phyloP scores from a whole-genome alignment of 1,140 invertebrate species.

The Manduca sexta region DNA sequence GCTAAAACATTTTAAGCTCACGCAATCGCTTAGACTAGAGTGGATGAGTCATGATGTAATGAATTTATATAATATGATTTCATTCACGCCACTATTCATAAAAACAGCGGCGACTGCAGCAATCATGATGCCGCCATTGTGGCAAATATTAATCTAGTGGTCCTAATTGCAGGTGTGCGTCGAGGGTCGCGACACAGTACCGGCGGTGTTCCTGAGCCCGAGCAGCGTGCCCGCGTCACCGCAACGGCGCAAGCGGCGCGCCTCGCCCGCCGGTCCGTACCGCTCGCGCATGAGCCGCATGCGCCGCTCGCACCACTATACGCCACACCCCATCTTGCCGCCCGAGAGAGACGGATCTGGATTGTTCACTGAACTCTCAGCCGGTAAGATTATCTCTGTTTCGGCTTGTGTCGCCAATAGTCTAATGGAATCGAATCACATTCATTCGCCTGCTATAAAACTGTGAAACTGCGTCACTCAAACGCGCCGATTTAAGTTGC shows the following conservation, averaged over 20 bases:
- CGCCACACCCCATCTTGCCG: constrained; percentile 93
- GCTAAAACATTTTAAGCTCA: no score
- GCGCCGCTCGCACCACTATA: constrained; percentile 80
- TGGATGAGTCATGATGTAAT: no score
- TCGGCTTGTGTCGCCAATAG: no score
- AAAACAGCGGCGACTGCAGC: neutral
- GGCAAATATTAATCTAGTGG: no score
- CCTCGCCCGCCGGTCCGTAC: constrained; percentile 60
- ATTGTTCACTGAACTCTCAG: constrained; percentile 79
- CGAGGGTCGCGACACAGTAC: constrained; percentile 56
- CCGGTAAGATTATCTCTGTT: constrained; percentile 32
- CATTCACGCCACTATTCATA: no score
- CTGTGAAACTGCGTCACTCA: no score
- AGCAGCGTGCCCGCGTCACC: constrained; percentile 79
- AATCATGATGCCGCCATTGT: no score
- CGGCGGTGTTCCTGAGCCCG: constrained; percentile 85
- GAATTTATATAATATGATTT: no score
- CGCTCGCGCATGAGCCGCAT: constrained; percentile 63
- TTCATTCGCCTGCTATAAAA: no score
- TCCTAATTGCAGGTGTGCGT: constrained; percentile 59
- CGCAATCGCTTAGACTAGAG: no score
- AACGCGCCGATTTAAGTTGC: no score
- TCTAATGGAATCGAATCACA: no score
- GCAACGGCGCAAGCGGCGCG: constrained; percentile 73
- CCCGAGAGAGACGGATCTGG: constrained; percentile 91